These are phyloP conservation scores for Trematomus loennbergii DNA, from an alignment of 2,113 vertebrate genomes.

Conservation along the genomic window DNA sequence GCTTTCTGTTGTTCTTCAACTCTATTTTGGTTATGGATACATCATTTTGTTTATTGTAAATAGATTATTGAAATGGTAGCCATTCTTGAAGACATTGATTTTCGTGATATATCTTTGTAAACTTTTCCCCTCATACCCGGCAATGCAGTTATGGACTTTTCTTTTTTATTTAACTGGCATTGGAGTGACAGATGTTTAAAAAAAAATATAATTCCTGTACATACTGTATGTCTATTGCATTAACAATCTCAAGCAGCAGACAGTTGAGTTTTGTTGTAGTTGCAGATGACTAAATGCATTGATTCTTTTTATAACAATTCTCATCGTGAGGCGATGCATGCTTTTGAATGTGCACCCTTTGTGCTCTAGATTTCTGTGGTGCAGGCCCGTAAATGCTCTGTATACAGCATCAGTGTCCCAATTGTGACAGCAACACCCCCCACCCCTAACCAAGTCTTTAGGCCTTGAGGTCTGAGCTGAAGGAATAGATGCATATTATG, in stretches of 20 bases:
- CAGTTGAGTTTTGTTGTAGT: constrained; percentile 61
- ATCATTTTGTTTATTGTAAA: constrained; percentile 82
- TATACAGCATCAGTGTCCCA: constrained; percentile 69
- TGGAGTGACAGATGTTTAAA: constrained; percentile 62
- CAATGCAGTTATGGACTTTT: constrained; percentile 54
- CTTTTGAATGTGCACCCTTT: constrained; percentile 77
- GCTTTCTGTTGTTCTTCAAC: constrained; percentile 48
- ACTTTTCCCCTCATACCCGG: constrained; percentile 35
- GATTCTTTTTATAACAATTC: constrained; percentile 37
- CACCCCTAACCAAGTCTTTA: constrained; percentile 3
- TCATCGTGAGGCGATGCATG: constrained; percentile 75
- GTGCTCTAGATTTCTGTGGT: constrained; percentile 71
- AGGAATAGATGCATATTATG: constrained; percentile 61
- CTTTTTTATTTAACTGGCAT: constrained; percentile 69
- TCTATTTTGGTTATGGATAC: constrained; percentile 61
- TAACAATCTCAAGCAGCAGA: constrained; percentile 67
- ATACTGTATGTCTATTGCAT: constrained; percentile 72
- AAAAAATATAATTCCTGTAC: constrained; percentile 75
- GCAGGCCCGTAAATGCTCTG: constrained; percentile 73
- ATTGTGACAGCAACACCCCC: constrained; percentile 29
- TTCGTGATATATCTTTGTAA: constrained; percentile 50
- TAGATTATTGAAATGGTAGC: constrained; percentile 72
- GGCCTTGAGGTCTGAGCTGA: constrained; percentile 47
- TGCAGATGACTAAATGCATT: constrained; percentile 43
- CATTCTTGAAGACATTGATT: constrained; percentile 48